These are phyloP conservation scores for Siniperca undulata DNA, from an alignment of 2,797 vertebrate genomes.

Conservation along the genomic window DNA sequence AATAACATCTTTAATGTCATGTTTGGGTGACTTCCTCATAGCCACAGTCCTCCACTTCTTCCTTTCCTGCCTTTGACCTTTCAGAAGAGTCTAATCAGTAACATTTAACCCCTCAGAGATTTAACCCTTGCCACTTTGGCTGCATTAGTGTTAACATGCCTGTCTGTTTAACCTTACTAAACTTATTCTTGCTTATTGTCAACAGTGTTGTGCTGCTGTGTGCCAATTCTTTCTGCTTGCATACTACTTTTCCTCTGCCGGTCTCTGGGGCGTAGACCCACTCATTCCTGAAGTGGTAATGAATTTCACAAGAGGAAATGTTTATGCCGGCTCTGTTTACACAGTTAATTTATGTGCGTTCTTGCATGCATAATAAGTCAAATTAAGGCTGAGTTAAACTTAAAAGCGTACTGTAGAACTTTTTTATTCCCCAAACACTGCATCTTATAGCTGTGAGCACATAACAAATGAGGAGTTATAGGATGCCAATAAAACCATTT, in stretches of 20 bases:
- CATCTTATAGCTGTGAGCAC: conserved; percentile 23
- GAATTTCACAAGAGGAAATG: conserved; percentile 76
- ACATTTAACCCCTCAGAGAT: conserved; percentile 46
- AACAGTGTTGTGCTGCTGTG: conserved; percentile 75
- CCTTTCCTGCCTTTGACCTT: conserved; percentile 24
- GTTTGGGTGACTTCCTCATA: conserved; percentile 1
- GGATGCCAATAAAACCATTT: conserved; percentile 20
- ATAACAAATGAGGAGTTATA: conserved; percentile 21
- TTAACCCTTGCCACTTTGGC: conserved; percentile 52
- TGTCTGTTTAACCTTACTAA: conserved; percentile 89
- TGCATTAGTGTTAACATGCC: conserved; percentile 72
- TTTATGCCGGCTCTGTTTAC: conserved; percentile 76
- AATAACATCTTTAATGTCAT: conserved; percentile 4
- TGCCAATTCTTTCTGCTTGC: conserved; percentile 70
- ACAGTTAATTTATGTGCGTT: conserved; percentile 76
- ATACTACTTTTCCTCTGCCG: conserved; percentile 65
- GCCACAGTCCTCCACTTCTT: conserved; percentile 43
- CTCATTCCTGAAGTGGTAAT: conserved; percentile 79
- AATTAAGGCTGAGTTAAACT: conserved; percentile 63
- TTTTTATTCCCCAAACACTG: conserved; percentile 41
- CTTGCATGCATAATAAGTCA: conserved; percentile 70
- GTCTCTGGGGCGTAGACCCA: conserved; percentile 71
- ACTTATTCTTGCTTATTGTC: conserved; percentile 74
- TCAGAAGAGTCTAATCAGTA: conserved; percentile 24
- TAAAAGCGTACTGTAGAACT: conserved; percentile 65